A percentile compares a stretch with the other conserved stretches of the same genome.
phyloP scores from a whole-genome alignment of 2,888 invertebrate species.

The Dynastes grantii region DNA sequence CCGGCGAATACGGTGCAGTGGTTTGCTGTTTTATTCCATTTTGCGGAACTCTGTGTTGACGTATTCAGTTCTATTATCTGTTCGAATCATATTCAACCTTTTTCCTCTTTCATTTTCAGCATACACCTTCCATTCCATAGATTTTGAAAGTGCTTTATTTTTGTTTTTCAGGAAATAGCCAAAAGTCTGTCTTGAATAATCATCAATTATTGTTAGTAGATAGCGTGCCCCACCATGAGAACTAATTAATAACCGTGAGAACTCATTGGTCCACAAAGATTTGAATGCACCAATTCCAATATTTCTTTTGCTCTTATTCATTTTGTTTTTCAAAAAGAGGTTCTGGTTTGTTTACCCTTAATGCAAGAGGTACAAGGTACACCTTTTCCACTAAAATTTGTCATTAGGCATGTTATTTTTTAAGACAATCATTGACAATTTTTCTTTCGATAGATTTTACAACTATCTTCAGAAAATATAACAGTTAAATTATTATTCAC shows the following conservation, averaged over 20 bases:
- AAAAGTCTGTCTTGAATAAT: background rate
- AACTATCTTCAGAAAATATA: constrained; percentile 3
- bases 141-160: background rate
- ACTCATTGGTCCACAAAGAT: constrained; percentile 13
- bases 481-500: constrained; percentile 20
- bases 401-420: background rate
- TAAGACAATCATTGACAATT: background rate
- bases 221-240: constrained; percentile 2
- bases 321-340: background rate
- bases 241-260: background rate
- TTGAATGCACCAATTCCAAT: constrained; percentile 8
- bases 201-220: background rate
- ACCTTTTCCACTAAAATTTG: background rate
- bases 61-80: background rate
- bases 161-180: background rate
- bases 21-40: background rate
- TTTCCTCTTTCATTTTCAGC: background rate
- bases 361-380: constrained; percentile 6
- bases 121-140: background rate
- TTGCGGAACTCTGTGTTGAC: background rate
- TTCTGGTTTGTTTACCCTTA: background rate
- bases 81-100: background rate
- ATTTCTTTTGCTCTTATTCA: constrained; percentile 8
- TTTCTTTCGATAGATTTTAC: background rate
- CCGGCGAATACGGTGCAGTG: background rate